phyloP scores from a whole-genome alignment of 2,797 vertebrate genomes.

The Huso huso region DNA sequence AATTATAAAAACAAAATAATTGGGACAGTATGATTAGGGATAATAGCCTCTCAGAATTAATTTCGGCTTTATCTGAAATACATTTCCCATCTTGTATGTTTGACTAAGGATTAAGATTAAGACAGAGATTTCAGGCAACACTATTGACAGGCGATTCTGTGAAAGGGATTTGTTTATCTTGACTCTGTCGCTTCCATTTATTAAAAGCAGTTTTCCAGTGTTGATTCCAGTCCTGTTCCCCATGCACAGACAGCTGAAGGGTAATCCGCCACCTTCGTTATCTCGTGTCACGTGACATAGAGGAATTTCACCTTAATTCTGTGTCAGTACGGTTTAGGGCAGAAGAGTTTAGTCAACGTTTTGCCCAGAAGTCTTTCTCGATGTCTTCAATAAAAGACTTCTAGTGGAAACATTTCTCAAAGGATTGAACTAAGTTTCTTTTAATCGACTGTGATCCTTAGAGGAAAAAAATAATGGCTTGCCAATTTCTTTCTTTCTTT shows the following conservation, averaged over 20 bases:
- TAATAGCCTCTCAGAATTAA: too few species aligned
- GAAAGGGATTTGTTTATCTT: constrained; percentile 1
- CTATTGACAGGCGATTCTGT: not conserved
- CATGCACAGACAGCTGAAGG: not conserved
- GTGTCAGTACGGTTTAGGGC: not conserved
- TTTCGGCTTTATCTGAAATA: too few species aligned
- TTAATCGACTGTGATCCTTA: too few species aligned
- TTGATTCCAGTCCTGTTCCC: not conserved
- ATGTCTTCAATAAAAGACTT: too few species aligned
- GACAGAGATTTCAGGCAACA: not conserved
- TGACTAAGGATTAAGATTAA: not conserved
- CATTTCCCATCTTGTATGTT: not conserved
- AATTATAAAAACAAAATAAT: too few species aligned
- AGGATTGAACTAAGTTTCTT: too few species aligned
- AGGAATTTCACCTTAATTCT: constrained; percentile 1
- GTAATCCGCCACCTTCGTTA: not conserved
- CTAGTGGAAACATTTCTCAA: too few species aligned
- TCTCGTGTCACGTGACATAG: not conserved
- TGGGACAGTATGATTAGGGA: too few species aligned
- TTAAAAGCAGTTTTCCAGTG: not conserved
- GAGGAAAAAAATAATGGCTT: too few species aligned
- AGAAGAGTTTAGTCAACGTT: not conserved
- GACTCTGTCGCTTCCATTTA: not conserved
- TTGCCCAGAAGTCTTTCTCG: too few species aligned
- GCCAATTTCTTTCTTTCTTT: too few species aligned